Percentiles rank a stretch among this genome's conserved stretches.
Evolutionary conservation across 2,888 invertebrate genomes (phyloP).

Genomic region (Caenorhabditis sulstoni): DNA sequence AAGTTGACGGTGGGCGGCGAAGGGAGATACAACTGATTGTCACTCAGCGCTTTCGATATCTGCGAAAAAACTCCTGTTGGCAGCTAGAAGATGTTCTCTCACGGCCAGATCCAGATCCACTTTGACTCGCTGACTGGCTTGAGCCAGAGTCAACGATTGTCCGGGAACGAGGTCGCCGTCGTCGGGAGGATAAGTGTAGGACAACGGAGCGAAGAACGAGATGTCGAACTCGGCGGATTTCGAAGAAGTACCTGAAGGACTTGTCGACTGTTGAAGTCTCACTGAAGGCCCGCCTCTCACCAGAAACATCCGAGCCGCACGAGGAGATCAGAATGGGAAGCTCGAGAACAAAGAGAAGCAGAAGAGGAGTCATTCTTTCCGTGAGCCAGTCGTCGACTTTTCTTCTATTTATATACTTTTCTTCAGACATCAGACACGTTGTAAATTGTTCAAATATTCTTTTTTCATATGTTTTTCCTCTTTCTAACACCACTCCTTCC

Average conservation of each 20-base stretch:
- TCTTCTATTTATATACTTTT: background rate
- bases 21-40: conserved; percentile 33
- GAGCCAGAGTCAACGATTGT: conserved; percentile 20
- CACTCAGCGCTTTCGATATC: conserved; percentile 33
- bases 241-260: conserved; percentile 17
- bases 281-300: background rate
- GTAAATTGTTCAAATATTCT: conserved; percentile 27
- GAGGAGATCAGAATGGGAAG: conserved; percentile 1
- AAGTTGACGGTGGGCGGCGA: conserved; percentile 33
- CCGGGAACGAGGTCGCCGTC: conserved; percentile 15
- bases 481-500: background rate
- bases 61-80: background rate
- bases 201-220: conserved; percentile 34
- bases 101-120: conserved; percentile 37
- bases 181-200: conserved; percentile 39
- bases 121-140: conserved; percentile 14
- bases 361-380: background rate
- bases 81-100: background rate
- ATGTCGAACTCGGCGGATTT: conserved; percentile 35
- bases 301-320: conserved; percentile 27
- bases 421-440: background rate
- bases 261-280: too few relatives aligned
- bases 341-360: background rate
- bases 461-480: background rate
- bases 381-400: too few relatives aligned